phyloP scores from a whole-genome alignment of 2,888 invertebrate genomes.

The Liodrosophila aerea region DNA sequence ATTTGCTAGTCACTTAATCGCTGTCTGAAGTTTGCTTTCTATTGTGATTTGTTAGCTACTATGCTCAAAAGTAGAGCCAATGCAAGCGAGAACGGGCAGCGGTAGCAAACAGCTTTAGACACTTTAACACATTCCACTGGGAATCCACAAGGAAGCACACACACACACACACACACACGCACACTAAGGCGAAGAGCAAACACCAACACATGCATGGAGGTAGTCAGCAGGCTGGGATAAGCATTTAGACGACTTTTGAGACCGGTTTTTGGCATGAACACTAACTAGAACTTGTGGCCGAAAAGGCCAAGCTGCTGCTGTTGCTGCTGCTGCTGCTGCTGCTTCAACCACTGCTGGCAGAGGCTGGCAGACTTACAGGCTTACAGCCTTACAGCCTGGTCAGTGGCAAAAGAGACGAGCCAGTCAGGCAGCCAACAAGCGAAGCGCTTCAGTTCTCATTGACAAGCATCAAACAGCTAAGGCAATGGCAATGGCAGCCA shows the following conservation, averaged over 20 bases:
- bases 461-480: conserved; percentile 38
- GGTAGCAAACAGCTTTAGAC: conserved; percentile 68
- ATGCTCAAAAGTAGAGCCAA: conserved; percentile 16
- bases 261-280: conserved; percentile 57
- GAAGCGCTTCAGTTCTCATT: conserved; percentile 40
- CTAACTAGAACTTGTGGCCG: conserved; percentile 46
- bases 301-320: conserved; percentile 48
- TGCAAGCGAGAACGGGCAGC: conserved; percentile 31
- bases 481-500: conserved; percentile 1
- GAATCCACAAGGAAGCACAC: conserved; percentile 45
- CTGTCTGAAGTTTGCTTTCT: neutral
- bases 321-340: conserved; percentile 5
- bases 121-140: conserved; percentile 72
- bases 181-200: conserved; percentile 9
- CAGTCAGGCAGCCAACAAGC: conserved; percentile 23
- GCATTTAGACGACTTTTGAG: conserved; percentile 64
- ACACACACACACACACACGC: conserved; percentile 14
- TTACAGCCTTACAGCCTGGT: conserved; percentile 2
- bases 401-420: conserved; percentile 8
- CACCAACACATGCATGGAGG: neutral
- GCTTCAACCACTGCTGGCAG: no score
- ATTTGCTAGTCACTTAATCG: no score
- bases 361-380: conserved; percentile 5
- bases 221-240: conserved; percentile 47
- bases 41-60: conserved; percentile 20